phyloP scores from a whole-genome alignment of 2,113 vertebrate genomes.

The Carassius carassius region DNA sequence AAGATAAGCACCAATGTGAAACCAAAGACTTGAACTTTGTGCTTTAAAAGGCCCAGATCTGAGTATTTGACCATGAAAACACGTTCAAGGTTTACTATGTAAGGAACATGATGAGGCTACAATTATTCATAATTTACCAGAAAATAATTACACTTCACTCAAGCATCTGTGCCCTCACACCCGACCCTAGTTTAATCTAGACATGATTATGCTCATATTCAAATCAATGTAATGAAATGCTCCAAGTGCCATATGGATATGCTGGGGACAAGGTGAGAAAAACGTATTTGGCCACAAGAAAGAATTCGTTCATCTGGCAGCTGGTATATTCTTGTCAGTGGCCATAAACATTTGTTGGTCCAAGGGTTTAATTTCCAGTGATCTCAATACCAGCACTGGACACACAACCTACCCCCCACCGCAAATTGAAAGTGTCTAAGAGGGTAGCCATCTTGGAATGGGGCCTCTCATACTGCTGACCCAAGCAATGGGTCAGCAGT shows the following conservation, averaged over 20 bases:
- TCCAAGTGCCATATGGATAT: conserved; percentile 17
- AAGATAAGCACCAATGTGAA: conserved; percentile 12
- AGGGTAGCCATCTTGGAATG: conserved; percentile 8
- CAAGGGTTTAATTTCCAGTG: conserved; percentile 27
- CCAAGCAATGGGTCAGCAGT: conserved; percentile 51
- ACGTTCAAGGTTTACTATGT: conserved; percentile 71
- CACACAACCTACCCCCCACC: conserved; percentile 16
- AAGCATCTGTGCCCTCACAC: conserved; percentile 64
- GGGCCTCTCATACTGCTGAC: background rate
- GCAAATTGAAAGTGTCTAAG: conserved; percentile 21
- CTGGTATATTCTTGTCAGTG: conserved; percentile 8
- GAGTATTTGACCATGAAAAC: conserved; percentile 73
- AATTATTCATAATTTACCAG: conserved; percentile 67
- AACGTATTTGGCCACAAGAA: background rate
- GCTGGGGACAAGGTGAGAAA: background rate
- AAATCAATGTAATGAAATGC: conserved; percentile 13
- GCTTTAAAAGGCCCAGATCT: conserved; percentile 48
- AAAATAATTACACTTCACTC: conserved; percentile 67
- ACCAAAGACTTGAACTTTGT: conserved; percentile 13
- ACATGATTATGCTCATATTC: conserved; percentile 51
- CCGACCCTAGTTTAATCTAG: conserved; percentile 66
- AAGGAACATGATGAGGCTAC: conserved; percentile 70
- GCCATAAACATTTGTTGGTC: background rate
- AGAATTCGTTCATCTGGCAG: background rate
- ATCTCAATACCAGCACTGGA: background rate